These are phyloP conservation scores for Regulus satrapa DNA, from an alignment of 2,113 vertebrate species.

Conservation along the genomic window DNA sequence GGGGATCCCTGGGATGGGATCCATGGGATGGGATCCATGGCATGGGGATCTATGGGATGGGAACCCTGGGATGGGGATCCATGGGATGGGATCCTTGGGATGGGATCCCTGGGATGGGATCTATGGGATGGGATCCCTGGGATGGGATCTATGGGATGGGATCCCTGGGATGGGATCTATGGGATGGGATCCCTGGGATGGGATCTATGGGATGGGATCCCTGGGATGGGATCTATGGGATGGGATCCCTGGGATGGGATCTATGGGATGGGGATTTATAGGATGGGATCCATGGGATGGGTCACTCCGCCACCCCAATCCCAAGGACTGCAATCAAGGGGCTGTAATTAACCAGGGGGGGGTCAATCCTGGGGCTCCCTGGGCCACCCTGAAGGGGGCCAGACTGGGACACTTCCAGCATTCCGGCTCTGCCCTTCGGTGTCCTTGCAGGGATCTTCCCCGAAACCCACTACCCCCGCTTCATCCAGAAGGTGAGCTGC, in stretches of 20 bases:
- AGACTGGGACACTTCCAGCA: rapidly evolving
- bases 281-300: background rate
- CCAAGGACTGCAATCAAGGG: background rate
- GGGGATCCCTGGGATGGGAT: background rate
- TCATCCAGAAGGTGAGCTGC: slow-evolving; percentile 85
- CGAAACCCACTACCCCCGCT: slow-evolving; percentile 83
- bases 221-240: background rate
- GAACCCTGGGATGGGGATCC: background rate
- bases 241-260: background rate
- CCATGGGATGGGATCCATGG: background rate
- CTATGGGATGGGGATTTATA: background rate
- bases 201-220: background rate
- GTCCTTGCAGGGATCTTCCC: slow-evolving; percentile 86
- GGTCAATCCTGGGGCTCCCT: background rate
- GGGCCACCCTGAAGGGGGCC: rapidly evolving
- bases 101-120: too few species aligned
- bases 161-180: background rate
- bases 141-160: background rate
- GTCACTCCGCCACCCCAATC: background rate
- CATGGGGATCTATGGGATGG: background rate
- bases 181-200: background rate
- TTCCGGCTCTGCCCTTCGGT: background rate
- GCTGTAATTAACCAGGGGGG: background rate
- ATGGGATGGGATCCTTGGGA: background rate
- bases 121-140: background rate